These are phyloP conservation scores for Cossypha heuglini DNA, from an alignment of 2,797 vertebrate genomes.

Conservation along the genomic window DNA sequence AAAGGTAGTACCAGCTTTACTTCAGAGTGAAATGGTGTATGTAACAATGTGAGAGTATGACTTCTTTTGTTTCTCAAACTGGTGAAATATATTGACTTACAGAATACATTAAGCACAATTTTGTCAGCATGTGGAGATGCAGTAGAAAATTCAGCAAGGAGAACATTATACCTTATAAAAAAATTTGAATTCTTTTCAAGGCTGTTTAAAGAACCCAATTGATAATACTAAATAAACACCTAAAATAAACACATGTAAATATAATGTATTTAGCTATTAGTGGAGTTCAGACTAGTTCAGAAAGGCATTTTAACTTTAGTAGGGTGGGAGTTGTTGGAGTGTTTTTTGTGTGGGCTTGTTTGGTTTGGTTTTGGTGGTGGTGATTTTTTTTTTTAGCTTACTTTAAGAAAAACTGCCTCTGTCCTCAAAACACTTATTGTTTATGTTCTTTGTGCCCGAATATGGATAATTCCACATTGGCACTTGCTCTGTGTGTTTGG, in stretches of 20 bases:
- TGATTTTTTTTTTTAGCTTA: background rate
- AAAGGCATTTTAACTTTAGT: background rate
- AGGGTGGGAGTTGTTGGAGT: rapidly evolving
- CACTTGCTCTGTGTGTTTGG: background rate
- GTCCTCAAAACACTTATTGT: background rate
- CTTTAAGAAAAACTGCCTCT: background rate
- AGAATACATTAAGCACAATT: background rate
- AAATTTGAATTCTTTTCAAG: background rate
- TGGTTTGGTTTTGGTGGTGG: rapidly evolving
- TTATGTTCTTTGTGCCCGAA: background rate
- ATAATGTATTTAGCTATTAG: background rate
- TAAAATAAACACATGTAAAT: background rate
- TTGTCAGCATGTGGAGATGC: background rate
- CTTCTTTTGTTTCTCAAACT: background rate
- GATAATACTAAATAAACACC: background rate
- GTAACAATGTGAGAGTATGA: background rate
- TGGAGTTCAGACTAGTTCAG: background rate
- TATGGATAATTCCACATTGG: background rate
- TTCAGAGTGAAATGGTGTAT: background rate
- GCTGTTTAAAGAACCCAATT: background rate
- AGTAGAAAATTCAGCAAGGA: background rate
- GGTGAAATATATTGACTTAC: background rate
- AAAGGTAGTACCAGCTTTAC: background rate
- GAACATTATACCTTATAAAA: background rate
- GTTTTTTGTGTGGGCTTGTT: rapidly evolving